Evolutionary conservation across 2,888 invertebrate genomes (phyloP), one percentile per base, ranked within the genome.

Genomic region (Hirudinaria manillensis): DNA sequence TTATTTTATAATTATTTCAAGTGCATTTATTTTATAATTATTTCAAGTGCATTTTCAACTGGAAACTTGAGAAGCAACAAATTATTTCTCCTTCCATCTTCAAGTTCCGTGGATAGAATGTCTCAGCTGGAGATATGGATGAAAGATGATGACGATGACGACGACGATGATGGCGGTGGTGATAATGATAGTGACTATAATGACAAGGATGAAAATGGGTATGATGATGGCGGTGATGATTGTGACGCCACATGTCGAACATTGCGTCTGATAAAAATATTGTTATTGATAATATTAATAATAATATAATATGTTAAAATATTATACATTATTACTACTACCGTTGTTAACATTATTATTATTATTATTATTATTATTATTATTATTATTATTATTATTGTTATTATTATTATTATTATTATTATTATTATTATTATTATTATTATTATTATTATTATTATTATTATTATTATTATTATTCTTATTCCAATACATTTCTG

Each of bases 141-240:
- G 61, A n/a, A 61, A 4, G 51, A n/a, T 45, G 71, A 71, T 45
- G 71, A 45, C 10, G 51, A 71, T 71, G 71, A 45, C 45, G 71
- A 71, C 45, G 71, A 51, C 45, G 51, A 45, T 71, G 71, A 71
- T 71, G 71, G 45, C n/a, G 71, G 45, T 71, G 71, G 45, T 51
- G 71, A 45, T 71, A 51, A 71, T 71, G 71, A 71, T 71, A 27
- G 24, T 71, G 51, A 71, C 45, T 45, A 45, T 71, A 51, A 71
- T 51, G 71, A 45, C 45, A 51, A 71, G 2, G 71, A 45, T 71
- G 71, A 70, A 36, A n/a, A 70, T 70, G 70, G 36, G 7, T 6
- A 38, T 70, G 70, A 70, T 70, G 70, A 45, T 71, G 71, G 45
- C 45, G 71, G 13, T 45, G 51, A 71, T 71, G 71, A 45, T 71